These are phyloP conservation scores for Sminthurinus aureus DNA, from an alignment of 2,888 invertebrate genomes.

Conservation along the genomic window DNA sequence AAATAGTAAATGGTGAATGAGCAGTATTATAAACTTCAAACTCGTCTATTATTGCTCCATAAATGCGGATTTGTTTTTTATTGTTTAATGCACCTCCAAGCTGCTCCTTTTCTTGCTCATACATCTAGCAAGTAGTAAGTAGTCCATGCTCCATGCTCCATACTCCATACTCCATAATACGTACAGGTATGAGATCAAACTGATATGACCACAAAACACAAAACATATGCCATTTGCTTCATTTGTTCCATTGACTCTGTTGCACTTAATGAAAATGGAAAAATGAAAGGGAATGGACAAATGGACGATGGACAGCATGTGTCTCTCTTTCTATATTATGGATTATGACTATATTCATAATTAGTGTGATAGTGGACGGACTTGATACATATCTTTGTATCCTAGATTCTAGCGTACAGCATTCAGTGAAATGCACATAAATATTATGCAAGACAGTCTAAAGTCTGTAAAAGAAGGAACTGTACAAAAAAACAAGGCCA, in stretches of 20 bases:
- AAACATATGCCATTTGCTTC: neutral
- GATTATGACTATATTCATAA: no score
- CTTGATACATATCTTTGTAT: no score
- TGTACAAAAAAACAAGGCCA: no score
- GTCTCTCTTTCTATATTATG: no score
- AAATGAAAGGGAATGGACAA: neutral
- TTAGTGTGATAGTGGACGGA: no score
- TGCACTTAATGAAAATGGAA: neutral
- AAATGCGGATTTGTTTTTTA: constrained; percentile 18
- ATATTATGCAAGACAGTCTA: no score
- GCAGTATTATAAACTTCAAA: constrained; percentile 15
- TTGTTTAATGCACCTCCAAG: constrained; percentile 19
- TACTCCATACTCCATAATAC: neutral
- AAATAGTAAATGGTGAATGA: neutral
- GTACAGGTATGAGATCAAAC: neutral
- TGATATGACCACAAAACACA: neutral
- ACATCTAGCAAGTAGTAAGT: no score
- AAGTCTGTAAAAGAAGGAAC: no score
- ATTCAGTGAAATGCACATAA: no score
- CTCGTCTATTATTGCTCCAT: constrained; percentile 20
- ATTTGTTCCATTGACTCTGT: neutral
- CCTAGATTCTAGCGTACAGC: no score
- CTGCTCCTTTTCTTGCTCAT: neutral
- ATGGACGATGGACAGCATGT: neutral
- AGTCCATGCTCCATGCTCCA: neutral